Conservation (phyloP, 2,888 invertebrate species). For the Drosophila lutescens region DNA sequence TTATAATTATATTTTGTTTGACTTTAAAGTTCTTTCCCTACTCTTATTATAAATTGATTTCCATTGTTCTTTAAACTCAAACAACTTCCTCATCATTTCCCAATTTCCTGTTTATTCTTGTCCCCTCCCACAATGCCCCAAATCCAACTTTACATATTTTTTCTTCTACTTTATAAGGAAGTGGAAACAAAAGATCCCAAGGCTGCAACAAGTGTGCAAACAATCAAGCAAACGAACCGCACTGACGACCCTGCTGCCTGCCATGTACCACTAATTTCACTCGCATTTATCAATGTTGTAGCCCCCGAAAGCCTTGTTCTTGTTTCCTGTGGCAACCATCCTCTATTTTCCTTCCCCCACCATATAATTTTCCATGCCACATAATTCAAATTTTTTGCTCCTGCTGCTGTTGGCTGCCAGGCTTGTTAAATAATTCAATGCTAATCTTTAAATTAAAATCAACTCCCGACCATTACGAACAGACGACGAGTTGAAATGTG, state of each 20-base stretch:
- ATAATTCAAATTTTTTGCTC: slow-evolving; percentile 71
- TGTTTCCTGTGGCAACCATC: background rate
- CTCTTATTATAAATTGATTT: background rate
- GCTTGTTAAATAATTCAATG: slow-evolving; percentile 71
- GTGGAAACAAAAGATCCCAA: background rate
- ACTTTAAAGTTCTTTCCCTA: background rate
- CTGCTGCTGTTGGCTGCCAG: slow-evolving; percentile 17
- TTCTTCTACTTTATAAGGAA: background rate
- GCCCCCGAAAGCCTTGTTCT: background rate
- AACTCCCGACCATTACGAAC: slow-evolving; percentile 61
- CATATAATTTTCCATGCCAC: slow-evolving; percentile 65
- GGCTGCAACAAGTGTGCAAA: slow-evolving; percentile 58
- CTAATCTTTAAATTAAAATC: slow-evolving; percentile 81
- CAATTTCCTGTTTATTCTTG: background rate
- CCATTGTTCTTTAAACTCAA: background rate
- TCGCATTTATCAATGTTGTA: slow-evolving; percentile 64
- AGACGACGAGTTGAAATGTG: slow-evolving; percentile 50
- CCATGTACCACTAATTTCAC: slow-evolving; percentile 53
- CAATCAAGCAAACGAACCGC: slow-evolving; percentile 17
- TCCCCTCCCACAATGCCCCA: background rate
- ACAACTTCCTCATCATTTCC: background rate
- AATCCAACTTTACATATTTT: background rate
- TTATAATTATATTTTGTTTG: background rate
- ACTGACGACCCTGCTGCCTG: slow-evolving; percentile 21
- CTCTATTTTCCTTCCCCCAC: background rate